Base-by-base conservation (phyloP, 2,113 vertebrate species). In the Synodontis membranacea region DNA sequence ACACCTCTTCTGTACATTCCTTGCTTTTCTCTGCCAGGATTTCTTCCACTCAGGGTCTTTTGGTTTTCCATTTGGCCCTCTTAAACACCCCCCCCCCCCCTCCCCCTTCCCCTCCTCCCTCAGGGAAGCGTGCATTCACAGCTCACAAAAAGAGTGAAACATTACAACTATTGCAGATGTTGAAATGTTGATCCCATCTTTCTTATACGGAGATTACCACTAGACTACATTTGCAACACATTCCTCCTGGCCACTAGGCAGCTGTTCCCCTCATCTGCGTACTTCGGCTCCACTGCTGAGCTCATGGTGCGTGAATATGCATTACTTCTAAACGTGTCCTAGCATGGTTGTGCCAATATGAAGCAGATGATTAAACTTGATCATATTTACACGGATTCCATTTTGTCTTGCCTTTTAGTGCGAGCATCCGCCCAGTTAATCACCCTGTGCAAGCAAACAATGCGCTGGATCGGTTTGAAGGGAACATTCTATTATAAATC, bases 161-260 rank as follows among this genome's bases (percentile, higher is more conserved):
- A 93, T 94, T 93, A 94, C 95, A 94, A 94, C 93, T 94, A 93
- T 94, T 94, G 94, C 95, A 96, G 93, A 95, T 96, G 95, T 95
- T 94, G 94, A 95, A 94, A 96, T 93, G 93, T 95, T 94, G 94
- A 94, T 95, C 93, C 94, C 92, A 88, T 93, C 93, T 92, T 92
- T 93, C 90, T 92, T 91, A 91, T 90, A 89, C 86, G 89, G 86
- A 93, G 93, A 93, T 94, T 92, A 93, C 87, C 91, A 86, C 91
- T 91, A 72, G 88, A 88, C 91, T 91, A 90, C 90, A 87, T 93
- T 85, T 88, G 91, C 84, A 70, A 90, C 90, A 92, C 92, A 90
- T 92, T 91, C 83, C 89, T 25, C 85, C 91, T 86, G 90, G 76
- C 89, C 89, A 80, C 89, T 76, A 56, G 88, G 92, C 93, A 94